Evolutionary conservation across 2,888 invertebrate species (phyloP), one percentile per base, ranked within the genome.

Genomic region (Rhogogaster chlorosoma): DNA sequence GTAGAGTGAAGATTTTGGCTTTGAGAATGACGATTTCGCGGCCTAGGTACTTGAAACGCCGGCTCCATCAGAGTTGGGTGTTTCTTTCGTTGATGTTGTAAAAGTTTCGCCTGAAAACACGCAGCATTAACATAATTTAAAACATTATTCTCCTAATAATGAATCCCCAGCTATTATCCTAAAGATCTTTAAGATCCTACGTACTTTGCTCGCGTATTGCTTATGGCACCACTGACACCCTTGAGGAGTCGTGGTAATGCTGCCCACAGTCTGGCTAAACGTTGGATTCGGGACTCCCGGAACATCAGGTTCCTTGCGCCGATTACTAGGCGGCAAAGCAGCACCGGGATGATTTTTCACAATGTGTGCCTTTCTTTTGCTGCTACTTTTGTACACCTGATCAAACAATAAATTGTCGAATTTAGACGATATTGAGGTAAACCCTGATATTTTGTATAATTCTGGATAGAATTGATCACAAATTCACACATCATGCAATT

Each of bases 341-440:
- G 96, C 95, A 84, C 98, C 98, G 0, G 98, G 98, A 94, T 98
- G 98, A 92, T 97, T 97, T 91, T 96, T 96, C 87, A 96, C 93
- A 87, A 98, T 97, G 92, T 98, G 98, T 1, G 95, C 95, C 93
- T 98, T 97, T 36, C 98, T 95, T 92, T 98, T 98, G 83, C 97
- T 96, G 90, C 97, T 97, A 86, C 97, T 97, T 92, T 97, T 97
- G 93, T 98, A 98, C 70, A 96, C 95, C 94, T 94, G 87, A 26
- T 90, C 87, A 85, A 73, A 82, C 7, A 42, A n/a, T n/a, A n/a
- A n/a, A 82, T 49, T 77, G 18, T 45, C 71, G 26, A 77, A n/a
- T 78, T 84, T 75, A 32, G 18, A 49, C 22, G 4, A 57, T 18
- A 26, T 15, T n/a, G 3, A 32, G 36, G 57, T 29, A 70, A 70